Evolutionary conservation across 2,888 invertebrate species (phyloP), one percentile per base, ranked within the genome.

Genomic region (Caradrina kadenii): DNA sequence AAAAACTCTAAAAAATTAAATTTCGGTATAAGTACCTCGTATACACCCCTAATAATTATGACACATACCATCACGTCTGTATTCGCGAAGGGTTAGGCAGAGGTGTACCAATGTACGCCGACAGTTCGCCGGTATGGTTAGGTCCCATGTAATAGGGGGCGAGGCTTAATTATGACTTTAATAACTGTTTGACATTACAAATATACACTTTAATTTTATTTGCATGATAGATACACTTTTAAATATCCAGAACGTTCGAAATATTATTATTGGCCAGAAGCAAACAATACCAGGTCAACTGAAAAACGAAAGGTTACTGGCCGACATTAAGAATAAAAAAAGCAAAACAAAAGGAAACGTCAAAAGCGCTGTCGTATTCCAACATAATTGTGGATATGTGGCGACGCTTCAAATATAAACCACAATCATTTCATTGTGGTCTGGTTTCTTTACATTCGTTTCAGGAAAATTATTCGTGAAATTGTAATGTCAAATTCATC

Each of bases 341-440:
- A 22, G 39, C 49, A 63, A 7, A 58, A 11, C 1, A 39, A 39
- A 39, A 13, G 13, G 39, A 39, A 52, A 52, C 17, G 19, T 48
- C 35, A 19, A 65, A 65, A 69, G 50, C 49, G 11, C 22, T 66
- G 59, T 69, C 58, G 67, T 75, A 54, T 71, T 73, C 45, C 63
- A 69, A 63, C 69, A 62, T 76, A 64, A 76, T 76, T 73, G 63
- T 77, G 68, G 31, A 77, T 68, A 77, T 69, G 81, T 72, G 83
- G 74, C 72, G 48, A 60, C 55, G 65, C 58, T 73, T 39, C 53
- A 53, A 63, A 70, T 39, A 35, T 6, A 67, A 67, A 68, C 81
- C 81, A 68, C 71, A 80, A 68, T 74, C 58, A 74, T 83, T 77
- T 66, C 64, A 83, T 80, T 82, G 66, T 72, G 54, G 54, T 35